A percentile compares a stretch with the other conserved stretches of the same genome.
Evolutionary conservation across 1,140 invertebrate genomes (phyloP).

Genomic region (Brachionus manjavacas): DNA sequence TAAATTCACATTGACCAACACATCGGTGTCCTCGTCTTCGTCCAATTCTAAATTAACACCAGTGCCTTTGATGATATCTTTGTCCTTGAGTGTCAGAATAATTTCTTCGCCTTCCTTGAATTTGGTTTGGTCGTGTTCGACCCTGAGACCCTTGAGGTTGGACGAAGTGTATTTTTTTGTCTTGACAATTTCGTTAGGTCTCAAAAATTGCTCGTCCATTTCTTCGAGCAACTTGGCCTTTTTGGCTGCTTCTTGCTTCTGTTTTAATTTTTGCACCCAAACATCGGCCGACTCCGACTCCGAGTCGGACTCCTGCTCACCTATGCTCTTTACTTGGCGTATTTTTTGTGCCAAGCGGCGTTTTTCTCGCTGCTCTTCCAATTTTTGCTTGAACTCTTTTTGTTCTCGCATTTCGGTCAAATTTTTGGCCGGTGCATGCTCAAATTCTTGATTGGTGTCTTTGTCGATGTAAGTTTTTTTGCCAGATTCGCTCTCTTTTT

Average conservation of each 20-base stretch:
- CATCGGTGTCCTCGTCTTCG: constrained; percentile 71
- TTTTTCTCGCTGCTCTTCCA: constrained; percentile 56
- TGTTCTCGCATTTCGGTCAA: constrained; percentile 68
- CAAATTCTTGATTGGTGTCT: constrained; percentile 35
- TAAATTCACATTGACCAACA: constrained; percentile 91
- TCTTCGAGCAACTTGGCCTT: constrained; percentile 86
- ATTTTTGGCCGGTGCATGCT: constrained; percentile 82
- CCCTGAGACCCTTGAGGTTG: constrained; percentile 74
- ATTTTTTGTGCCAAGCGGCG: constrained; percentile 14
- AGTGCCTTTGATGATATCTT: constrained; percentile 57
- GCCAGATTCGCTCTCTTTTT: background rate
- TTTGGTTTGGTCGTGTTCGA: constrained; percentile 73
- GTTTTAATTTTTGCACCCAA: constrained; percentile 78
- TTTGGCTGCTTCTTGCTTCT: constrained; percentile 72
- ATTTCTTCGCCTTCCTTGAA: constrained; percentile 78
- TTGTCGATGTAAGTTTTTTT: constrained; percentile 39
- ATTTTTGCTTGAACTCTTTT: constrained; percentile 76
- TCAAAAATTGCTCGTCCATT: constrained; percentile 65
- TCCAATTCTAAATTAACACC: constrained; percentile 65
- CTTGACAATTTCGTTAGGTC: constrained; percentile 23
- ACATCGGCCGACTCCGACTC: constrained; percentile 49
- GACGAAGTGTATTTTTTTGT: constrained; percentile 51
- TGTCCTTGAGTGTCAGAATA: constrained; percentile 88
- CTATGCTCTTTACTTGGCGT: constrained; percentile 61
- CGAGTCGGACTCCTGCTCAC: constrained; percentile 52